Conservation (phyloP, 1,140 invertebrate species). For the Conus betulinus region DNA sequence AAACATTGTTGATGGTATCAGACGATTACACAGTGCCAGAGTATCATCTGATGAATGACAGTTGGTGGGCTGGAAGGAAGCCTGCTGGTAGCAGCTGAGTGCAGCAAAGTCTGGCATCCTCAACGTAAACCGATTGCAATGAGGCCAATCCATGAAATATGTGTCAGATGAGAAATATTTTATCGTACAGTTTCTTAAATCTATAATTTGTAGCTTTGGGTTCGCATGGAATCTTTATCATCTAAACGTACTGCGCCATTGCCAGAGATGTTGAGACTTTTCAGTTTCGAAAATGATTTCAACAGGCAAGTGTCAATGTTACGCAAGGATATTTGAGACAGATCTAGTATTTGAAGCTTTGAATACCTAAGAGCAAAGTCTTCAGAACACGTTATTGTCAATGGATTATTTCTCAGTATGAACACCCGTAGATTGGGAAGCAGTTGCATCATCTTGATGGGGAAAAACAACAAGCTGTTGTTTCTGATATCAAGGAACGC, state of each 20-base stretch:
- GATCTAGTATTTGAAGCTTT: neutral
- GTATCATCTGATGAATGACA: neutral
- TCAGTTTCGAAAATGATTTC: neutral
- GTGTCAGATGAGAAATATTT: neutral
- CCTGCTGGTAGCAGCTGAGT: neutral
- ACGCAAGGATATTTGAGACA: neutral
- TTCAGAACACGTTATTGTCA: constrained; percentile 13
- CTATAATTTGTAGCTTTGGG: neutral
- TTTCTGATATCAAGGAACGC: neutral
- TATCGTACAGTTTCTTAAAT: neutral
- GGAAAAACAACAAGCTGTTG: neutral
- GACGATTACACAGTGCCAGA: neutral
- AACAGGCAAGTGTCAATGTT: neutral
- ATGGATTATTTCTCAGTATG: constrained; percentile 34
- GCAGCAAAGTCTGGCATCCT: neutral
- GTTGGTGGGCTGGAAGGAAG: neutral
- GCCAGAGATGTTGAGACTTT: constrained; percentile 18
- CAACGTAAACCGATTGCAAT: neutral
- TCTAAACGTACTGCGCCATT: constrained; percentile 19
- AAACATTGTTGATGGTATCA: neutral
- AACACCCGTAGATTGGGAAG: constrained; percentile 24
- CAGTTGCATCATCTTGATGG: neutral
- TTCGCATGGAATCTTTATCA: neutral
- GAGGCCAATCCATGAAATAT: neutral
- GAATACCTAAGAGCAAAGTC: neutral